Percentiles rank a stretch among this genome's conserved stretches.
These are phyloP conservation scores for Zaprionus vittiger DNA, from an alignment of 1,140 invertebrate species.

Conservation along the genomic window DNA sequence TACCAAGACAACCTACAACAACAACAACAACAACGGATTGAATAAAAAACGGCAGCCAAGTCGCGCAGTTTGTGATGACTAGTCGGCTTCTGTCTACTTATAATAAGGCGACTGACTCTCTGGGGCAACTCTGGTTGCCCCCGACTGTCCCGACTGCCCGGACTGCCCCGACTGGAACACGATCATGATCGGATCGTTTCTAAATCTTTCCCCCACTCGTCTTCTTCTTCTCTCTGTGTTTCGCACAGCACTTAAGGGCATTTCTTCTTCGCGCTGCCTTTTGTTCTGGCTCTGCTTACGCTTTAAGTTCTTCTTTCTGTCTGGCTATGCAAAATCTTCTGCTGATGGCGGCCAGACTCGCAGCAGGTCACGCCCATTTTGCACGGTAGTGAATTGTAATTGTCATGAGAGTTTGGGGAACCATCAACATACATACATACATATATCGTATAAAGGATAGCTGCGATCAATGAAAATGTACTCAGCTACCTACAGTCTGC, in stretches of 20 bases:
- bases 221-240: neutral
- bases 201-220: neutral
- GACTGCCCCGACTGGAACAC: neutral
- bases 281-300: slow-evolving; percentile 45
- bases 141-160: neutral
- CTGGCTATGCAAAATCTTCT: slow-evolving; percentile 59
- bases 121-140: neutral
- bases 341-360: slow-evolving; percentile 29
- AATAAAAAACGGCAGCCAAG: slow-evolving; percentile 47
- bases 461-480: slow-evolving; percentile 5
- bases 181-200: slow-evolving; percentile 10
- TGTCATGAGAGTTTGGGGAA: slow-evolving; percentile 49
- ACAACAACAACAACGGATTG: slow-evolving; percentile 6
- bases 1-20: slow-evolving; percentile 6
- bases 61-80: slow-evolving; percentile 59
- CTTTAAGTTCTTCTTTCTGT: slow-evolving; percentile 5
- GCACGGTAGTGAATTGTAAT: slow-evolving; percentile 44
- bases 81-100: slow-evolving; percentile 48
- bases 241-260: slow-evolving; percentile 6
- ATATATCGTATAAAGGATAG: neutral
- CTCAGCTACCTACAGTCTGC: neutral
- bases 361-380: slow-evolving; percentile 61
- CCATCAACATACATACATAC: neutral
- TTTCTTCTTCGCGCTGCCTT: slow-evolving; percentile 6
- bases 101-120: slow-evolving; percentile 9